Percentiles rank a stretch among this genome's conserved stretches.
Evolutionary conservation across 2,888 invertebrate species (phyloP).

Genomic region (Cataglyphis livida): DNA sequence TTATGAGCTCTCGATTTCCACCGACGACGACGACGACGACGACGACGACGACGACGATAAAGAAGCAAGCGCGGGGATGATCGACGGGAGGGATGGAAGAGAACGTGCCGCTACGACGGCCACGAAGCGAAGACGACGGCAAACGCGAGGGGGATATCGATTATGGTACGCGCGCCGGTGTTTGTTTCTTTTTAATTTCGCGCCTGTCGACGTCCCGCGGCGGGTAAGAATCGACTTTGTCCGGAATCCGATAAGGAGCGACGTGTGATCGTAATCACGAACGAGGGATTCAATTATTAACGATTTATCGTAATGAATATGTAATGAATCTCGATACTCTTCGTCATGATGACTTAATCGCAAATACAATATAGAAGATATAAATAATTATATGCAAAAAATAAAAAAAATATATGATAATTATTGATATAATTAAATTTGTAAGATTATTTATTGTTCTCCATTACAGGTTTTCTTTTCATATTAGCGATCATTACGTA

Average conservation of each 20-base stretch:
- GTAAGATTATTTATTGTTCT: not conserved
- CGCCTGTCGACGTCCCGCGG: constrained; percentile 44
- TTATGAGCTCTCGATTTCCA: constrained; percentile 57
- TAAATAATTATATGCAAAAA: not conserved
- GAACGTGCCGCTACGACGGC: constrained; percentile 37
- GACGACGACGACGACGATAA: constrained; percentile 11
- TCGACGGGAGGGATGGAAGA: constrained; percentile 28
- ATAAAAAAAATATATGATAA: not conserved
- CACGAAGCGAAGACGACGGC: constrained; percentile 39
- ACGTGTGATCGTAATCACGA: constrained; percentile 32
- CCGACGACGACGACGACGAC: constrained; percentile 17
- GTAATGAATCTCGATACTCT: constrained; percentile 21
- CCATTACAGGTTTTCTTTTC: not conserved
- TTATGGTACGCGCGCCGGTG: constrained; percentile 44
- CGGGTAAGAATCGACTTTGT: constrained; percentile 36
- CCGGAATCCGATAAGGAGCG: constrained; percentile 3
- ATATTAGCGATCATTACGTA: not conserved
- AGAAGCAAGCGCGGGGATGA: not conserved
- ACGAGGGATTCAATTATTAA: constrained; percentile 30
- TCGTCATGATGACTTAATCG: not conserved
- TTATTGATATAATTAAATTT: not conserved
- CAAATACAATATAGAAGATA: not conserved
- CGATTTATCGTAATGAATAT: constrained; percentile 42
- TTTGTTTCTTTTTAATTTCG: constrained; percentile 55
- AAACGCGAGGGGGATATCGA: constrained; percentile 45